Conservation (phyloP, 2,888 invertebrate genomes). For the Dendrolimus houi region DNA sequence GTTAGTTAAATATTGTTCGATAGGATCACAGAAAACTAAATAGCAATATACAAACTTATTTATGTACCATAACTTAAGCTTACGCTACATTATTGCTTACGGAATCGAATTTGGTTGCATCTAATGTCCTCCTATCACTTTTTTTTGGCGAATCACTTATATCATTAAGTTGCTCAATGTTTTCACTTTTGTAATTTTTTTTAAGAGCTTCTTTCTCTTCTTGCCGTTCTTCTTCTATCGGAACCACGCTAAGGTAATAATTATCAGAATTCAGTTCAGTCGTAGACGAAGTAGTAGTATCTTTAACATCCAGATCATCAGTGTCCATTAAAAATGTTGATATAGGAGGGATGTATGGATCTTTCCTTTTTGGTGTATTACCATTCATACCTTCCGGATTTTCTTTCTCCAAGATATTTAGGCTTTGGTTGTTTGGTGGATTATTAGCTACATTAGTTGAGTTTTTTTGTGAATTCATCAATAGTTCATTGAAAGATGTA, state of each 20-base stretch:
- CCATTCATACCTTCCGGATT: constrained; percentile 8
- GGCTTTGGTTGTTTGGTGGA: constrained; percentile 8
- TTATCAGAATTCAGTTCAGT: constrained; percentile 21
- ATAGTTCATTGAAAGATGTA: constrained; percentile 24
- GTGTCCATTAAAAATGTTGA: constrained; percentile 59
- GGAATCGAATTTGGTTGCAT: constrained; percentile 48
- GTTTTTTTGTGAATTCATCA: constrained; percentile 24
- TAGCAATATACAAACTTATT: constrained; percentile 47
- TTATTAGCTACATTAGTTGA: constrained; percentile 13
- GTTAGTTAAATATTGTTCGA: constrained; percentile 12
- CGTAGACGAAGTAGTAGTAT: constrained; percentile 15
- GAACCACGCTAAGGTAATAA: constrained; percentile 54
- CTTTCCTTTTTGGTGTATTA: constrained; percentile 12
- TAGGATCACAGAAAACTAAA: constrained; percentile 53
- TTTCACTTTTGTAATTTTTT: constrained; percentile 42
- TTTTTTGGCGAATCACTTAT: constrained; percentile 67
- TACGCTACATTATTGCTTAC: constrained; percentile 54
- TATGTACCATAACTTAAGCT: constrained; percentile 20
- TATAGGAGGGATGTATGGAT: constrained; percentile 28
- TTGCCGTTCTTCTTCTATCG: constrained; percentile 35
- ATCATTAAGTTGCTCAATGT: constrained; percentile 51
- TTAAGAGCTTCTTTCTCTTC: constrained; percentile 37
- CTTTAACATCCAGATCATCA: constrained; percentile 46
- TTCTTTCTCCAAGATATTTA: constrained; percentile 3
- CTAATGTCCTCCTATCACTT: constrained; percentile 64